Conservation (phyloP, 2,113 vertebrate genomes). For the Porphyrio hochstetteri region DNA sequence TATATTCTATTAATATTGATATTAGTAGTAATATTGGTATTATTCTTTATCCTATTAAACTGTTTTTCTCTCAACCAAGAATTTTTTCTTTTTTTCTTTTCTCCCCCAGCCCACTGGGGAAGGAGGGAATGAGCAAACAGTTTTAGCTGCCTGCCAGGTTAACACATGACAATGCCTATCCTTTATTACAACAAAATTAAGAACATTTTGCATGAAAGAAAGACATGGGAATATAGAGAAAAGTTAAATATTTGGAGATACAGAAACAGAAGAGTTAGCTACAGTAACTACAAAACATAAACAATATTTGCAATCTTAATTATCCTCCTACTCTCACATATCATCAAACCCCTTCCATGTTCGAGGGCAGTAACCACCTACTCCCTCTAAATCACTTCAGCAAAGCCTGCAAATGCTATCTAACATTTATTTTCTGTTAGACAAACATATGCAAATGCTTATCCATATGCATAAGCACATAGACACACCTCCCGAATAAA, state of each 20-base stretch:
- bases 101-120: no score
- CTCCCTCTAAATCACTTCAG: not conserved
- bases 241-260: not conserved
- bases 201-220: not conserved
- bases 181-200: not conserved
- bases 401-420: not conserved
- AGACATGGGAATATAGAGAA: not conserved
- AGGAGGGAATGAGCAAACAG: no score
- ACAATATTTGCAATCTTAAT: conserved; percentile 22
- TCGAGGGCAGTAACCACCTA: conserved; percentile 39
- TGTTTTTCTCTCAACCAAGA: no score
- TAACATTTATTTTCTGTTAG: not conserved
- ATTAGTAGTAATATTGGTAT: no score
- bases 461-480: not conserved
- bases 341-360: not conserved
- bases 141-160: no score
- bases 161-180: not conserved
- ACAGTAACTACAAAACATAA: not conserved
- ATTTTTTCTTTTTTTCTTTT: no score
- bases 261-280: not conserved
- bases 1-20: no score
- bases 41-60: no score
- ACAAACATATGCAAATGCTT: conserved; percentile 14
- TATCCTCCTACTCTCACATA: not conserved
- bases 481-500: not conserved